Evolutionary conservation across 2,888 invertebrate genomes (phyloP).

Genomic region (Margaritifera margaritifera): DNA sequence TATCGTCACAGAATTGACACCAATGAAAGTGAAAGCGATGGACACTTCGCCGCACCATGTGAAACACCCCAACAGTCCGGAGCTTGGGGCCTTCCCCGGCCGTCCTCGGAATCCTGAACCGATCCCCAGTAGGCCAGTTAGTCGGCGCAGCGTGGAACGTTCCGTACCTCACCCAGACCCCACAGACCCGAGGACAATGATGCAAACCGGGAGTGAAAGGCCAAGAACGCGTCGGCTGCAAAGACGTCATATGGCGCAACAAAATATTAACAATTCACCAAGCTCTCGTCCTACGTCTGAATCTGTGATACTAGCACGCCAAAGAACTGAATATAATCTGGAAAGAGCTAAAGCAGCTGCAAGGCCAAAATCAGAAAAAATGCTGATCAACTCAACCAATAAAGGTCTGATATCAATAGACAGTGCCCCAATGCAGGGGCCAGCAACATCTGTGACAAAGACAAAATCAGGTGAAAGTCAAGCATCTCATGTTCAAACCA

Average conservation of each 20-base stretch:
- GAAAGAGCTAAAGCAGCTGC: constrained; percentile 29
- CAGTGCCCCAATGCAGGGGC: constrained; percentile 36
- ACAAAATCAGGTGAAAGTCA: constrained; percentile 29
- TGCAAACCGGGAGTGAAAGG: no score
- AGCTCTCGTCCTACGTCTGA: constrained; percentile 36
- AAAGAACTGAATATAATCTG: constrained; percentile 41
- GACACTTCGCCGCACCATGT: no score
- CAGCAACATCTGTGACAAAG: constrained; percentile 25
- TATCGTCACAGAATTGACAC: no score
- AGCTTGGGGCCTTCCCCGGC: no score
- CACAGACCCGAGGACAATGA: no score
- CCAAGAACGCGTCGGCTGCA: constrained; percentile 24
- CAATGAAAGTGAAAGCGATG: no score
- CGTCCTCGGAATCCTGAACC: constrained; percentile 27
- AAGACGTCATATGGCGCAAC: constrained; percentile 33
- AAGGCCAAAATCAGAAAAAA: constrained; percentile 41
- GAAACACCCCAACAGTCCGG: no score
- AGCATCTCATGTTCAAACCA: constrained; percentile 30
- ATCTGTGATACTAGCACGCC: constrained; percentile 39
- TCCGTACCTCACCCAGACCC: constrained; percentile 6
- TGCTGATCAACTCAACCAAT: constrained; percentile 20
- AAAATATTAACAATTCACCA: constrained; percentile 10
- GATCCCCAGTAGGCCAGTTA: constrained; percentile 27
- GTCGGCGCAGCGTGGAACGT: constrained; percentile 22
- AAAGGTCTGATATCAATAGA: constrained; percentile 28